phyloP scores from a whole-genome alignment of 2,797 vertebrate species.

The Pipistrellus nathusii region DNA sequence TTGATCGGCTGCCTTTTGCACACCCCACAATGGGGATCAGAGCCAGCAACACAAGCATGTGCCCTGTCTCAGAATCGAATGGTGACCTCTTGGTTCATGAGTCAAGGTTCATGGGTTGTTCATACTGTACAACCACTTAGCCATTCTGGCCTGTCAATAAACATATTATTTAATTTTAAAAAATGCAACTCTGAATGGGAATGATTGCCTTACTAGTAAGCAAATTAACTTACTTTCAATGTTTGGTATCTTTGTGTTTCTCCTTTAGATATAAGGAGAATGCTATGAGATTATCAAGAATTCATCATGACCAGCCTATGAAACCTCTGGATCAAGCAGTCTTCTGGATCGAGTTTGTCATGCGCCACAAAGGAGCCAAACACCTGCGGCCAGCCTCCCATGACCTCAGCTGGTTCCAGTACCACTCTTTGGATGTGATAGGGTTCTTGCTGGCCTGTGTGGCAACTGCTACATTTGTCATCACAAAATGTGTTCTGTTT shows the following conservation, averaged over 20 bases:
- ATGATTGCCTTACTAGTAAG: background rate
- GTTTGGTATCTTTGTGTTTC: background rate
- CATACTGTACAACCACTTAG: background rate
- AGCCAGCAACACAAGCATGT: background rate
- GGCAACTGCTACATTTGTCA: slow-evolving; percentile 68
- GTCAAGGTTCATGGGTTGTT: no score
- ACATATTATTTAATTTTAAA: no score
- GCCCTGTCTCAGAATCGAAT: background rate
- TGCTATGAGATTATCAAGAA: slow-evolving; percentile 87
- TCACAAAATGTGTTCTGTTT: slow-evolving; percentile 80
- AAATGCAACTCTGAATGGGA: no score
- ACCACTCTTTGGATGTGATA: slow-evolving; percentile 90
- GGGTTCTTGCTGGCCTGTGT: slow-evolving; percentile 85
- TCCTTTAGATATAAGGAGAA: slow-evolving; percentile 90
- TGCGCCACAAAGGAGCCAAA: slow-evolving; percentile 91
- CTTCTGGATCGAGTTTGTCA: slow-evolving; percentile 93
- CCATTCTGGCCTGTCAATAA: background rate
- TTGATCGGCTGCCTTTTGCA: background rate
- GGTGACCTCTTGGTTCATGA: background rate
- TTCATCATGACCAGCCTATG: slow-evolving; percentile 91
- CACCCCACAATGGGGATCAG: background rate
- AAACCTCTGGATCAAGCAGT: slow-evolving; percentile 89
- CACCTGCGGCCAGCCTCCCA: slow-evolving; percentile 90
- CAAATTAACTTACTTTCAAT: background rate
- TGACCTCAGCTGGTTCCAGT: slow-evolving; percentile 91